Evolutionary conservation across 2,113 vertebrate genomes (phyloP), one percentile per base, ranked within the genome.

Genomic region (Anser brachyrhynchus): DNA sequence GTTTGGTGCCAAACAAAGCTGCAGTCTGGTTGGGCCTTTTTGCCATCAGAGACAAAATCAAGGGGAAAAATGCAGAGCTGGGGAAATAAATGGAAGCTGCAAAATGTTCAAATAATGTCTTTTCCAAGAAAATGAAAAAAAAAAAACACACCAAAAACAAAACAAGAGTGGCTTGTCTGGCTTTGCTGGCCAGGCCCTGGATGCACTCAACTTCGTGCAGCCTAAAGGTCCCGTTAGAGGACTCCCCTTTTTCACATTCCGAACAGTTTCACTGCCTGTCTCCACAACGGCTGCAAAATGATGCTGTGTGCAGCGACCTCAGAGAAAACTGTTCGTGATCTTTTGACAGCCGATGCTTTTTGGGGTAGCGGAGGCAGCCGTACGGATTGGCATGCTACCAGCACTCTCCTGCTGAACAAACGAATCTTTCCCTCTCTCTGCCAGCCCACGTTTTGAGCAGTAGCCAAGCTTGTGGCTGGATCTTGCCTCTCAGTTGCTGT

Each of bases 1-100:
- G 80, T 72, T 20, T 65, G 65, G 70, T 95, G 90, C 90, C 93
- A 96, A 96, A 95, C 58, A 94, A 96, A 96, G 92, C 92, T 93
- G 90, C 73, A 84, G 90, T 74, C 92, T 94, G 86, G 69, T 90
- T 78, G 86, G 44, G 44, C 72, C 88, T 82, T 95, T 96, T 88
- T 74, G 69, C 79, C 70, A 18, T 69, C 61, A 78, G 52, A 90
- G 93, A 69, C 49, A 92, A 93, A 94, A 92, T 75, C 65, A 92
- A 86, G 83, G 70, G 72, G 57, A 72, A 93, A 86, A 90, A 65
- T 39, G 79, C 13, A 6, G 88, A 66, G 46, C 79, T 67, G 43
- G 61, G 35, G 43, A 81, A 94, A 95, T 31, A 95, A 88, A 86
- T 75, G 59, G 54, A 81, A 95, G 57, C 83, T 94, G 79, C 65